Conservation (phyloP, 2,797 vertebrate species). For the Agapornis canus region DNA sequence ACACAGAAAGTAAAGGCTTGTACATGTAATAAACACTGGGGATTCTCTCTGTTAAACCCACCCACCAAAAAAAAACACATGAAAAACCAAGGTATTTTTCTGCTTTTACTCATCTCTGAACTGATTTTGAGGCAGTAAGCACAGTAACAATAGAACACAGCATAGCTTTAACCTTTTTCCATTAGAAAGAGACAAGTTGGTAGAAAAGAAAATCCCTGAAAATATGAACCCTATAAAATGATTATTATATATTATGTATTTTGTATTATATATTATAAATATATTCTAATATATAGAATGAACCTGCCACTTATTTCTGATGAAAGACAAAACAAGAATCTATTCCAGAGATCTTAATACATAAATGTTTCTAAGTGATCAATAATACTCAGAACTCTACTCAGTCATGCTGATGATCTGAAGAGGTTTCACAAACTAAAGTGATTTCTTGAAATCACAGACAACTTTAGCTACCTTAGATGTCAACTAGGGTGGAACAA, state of each 20-base stretch:
- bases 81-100: not conserved
- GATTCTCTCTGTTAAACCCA: not conserved
- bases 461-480: not conserved
- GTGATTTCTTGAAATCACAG: not conserved
- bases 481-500: not conserved
- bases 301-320: not conserved
- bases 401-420: not conserved
- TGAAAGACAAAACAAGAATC: not conserved
- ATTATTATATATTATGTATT: not conserved
- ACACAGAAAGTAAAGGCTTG: not conserved
- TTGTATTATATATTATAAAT: too few species aligned
- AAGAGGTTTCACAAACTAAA: not conserved
- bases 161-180: not conserved
- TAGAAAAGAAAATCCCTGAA: not conserved
- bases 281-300: not conserved
- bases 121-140: not conserved
- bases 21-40: rapidly evolving
- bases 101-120: not conserved
- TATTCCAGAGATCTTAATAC: not conserved
- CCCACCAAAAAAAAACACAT: too few species aligned
- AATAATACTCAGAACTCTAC: not conserved
- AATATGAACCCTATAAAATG: not conserved
- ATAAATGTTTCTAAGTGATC: not conserved
- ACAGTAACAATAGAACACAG: not conserved
- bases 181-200: not conserved